A percentile compares a stretch with the other conserved stretches of the same genome.
phyloP scores from a whole-genome alignment of 2,113 vertebrate species.

The Boulengerochromis microlepis region DNA sequence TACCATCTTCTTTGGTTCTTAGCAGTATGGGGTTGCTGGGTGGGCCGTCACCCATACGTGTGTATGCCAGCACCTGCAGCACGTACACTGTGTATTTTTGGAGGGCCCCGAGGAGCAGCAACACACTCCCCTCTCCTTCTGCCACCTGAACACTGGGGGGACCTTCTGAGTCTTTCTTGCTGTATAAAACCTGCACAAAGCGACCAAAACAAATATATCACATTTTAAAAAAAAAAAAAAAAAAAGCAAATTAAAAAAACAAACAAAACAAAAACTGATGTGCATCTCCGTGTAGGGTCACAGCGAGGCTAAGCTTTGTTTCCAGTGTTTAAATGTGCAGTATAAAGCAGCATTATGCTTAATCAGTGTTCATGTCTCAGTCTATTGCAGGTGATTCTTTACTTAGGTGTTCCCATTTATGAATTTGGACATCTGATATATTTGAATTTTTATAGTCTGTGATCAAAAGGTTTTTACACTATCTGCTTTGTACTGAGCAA shows the following conservation, averaged over 20 bases:
- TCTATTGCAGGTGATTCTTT: not conserved
- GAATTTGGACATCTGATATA: not conserved
- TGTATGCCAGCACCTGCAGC: slow-evolving; percentile 87
- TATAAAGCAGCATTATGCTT: not conserved
- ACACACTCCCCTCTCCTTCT: slow-evolving; percentile 78
- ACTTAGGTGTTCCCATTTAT: not conserved
- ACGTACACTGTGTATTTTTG: slow-evolving; percentile 80
- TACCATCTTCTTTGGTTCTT: slow-evolving; percentile 90
- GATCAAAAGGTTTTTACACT: not conserved
- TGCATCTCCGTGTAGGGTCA: not conserved
- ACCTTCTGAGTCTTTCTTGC: slow-evolving; percentile 65
- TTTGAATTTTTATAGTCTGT: not conserved
- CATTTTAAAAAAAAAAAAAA: not conserved
- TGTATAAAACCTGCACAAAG: slow-evolving; percentile 77
- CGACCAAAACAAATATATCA: not conserved
- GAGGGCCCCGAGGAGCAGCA: slow-evolving; percentile 74
- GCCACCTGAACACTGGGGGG: slow-evolving; percentile 73
- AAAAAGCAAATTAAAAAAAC: not conserved
- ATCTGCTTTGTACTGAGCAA: not conserved
- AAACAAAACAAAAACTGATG: not conserved
- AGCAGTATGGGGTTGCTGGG: slow-evolving; percentile 74
- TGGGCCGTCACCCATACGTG: slow-evolving; percentile 82
- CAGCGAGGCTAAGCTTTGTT: not conserved
- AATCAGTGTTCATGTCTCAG: not conserved
- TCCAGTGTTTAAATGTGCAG: not conserved